These are phyloP conservation scores for Prionailurus bengalensis DNA, from an alignment of 2,113 vertebrate genomes.

Conservation along the genomic window DNA sequence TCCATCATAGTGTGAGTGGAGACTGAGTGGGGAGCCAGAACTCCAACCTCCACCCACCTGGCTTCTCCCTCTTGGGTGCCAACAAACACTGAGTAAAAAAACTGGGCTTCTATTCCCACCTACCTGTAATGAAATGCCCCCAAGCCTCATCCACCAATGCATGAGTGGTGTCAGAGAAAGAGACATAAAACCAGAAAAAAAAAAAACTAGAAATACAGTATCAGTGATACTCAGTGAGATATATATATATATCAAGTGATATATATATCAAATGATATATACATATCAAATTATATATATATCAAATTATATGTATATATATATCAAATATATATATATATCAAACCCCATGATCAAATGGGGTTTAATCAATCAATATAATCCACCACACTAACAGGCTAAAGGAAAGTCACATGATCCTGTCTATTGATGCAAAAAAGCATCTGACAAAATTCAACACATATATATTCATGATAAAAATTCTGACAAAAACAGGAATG, in stretches of 20 bases:
- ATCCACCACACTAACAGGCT: neutral
- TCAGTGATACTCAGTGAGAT: too few species aligned
- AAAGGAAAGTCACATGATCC: conserved; percentile 15
- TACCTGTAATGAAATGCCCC: neutral
- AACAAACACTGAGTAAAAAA: neutral
- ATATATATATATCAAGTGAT: too few species aligned
- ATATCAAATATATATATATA: too few species aligned
- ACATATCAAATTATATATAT: too few species aligned
- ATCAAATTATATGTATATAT: too few species aligned
- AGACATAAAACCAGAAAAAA: neutral
- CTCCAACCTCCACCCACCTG: neutral
- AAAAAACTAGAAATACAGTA: neutral
- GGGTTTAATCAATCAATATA: neutral
- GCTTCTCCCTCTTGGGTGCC: neutral
- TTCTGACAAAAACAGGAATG: neutral
- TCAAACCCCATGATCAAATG: too few species aligned
- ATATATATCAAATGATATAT: too few species aligned
- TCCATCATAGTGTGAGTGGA: neutral
- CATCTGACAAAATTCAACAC: neutral
- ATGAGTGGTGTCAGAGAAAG: neutral
- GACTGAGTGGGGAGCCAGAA: neutral
- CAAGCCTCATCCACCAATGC: neutral
- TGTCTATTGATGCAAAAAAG: neutral
- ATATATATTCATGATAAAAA: neutral
- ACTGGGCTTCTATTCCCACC: neutral